Conservation (phyloP, 2,888 invertebrate genomes). For the Callimorpha dominula region DNA sequence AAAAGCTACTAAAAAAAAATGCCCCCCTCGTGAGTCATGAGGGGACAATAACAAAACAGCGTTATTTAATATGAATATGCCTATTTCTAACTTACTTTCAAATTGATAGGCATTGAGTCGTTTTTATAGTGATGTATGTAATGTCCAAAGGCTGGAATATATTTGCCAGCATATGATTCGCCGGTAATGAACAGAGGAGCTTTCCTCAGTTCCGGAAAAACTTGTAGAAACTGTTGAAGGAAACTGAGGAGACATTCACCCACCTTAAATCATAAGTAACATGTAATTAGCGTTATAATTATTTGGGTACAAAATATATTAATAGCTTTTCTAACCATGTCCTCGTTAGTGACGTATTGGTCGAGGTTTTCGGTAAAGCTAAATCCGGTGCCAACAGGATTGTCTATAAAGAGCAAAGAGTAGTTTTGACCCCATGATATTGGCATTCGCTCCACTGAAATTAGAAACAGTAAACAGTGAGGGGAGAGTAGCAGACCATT, state of each 20-base stretch:
- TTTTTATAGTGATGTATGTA: conserved; percentile 46
- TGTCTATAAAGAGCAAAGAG: conserved; percentile 85
- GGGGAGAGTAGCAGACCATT: neutral
- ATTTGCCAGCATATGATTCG: conserved; percentile 85
- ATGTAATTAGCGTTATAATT: neutral
- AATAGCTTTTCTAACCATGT: conserved; percentile 10
- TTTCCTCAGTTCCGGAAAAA: conserved; percentile 78
- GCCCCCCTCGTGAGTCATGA: too few species aligned
- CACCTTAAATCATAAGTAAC: conserved; percentile 11
- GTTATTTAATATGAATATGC: neutral
- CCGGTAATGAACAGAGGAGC: conserved; percentile 86
- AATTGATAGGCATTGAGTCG: conserved; percentile 53
- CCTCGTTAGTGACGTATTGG: conserved; percentile 22
- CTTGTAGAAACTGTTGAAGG: conserved; percentile 81
- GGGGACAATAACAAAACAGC: too few species aligned
- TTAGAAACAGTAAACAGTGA: neutral
- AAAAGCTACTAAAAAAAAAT: too few species aligned
- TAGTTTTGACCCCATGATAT: conserved; percentile 79
- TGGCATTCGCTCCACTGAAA: conserved; percentile 25
- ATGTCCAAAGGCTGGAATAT: conserved; percentile 77
- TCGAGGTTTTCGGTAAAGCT: conserved; percentile 76
- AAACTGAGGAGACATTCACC: conserved; percentile 76
- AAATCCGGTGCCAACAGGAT: conserved; percentile 86
- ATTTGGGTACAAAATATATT: neutral
- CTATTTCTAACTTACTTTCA: conserved; percentile 26